phyloP scores from a whole-genome alignment of 2,113 vertebrate species.

The Eretmochelys imbricata region DNA sequence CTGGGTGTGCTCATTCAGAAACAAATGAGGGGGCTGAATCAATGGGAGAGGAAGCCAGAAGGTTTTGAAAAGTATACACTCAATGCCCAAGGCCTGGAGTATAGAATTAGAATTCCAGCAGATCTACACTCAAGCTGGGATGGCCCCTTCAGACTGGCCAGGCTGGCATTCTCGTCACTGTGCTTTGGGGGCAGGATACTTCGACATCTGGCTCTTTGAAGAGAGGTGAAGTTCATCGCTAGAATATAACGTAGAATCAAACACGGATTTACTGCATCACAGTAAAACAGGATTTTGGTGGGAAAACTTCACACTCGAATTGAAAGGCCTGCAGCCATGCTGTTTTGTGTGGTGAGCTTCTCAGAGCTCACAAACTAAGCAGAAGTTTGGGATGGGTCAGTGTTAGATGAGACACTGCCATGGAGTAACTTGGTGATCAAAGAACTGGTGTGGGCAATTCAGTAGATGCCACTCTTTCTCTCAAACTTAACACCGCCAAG shows the following conservation, averaged over 20 bases:
- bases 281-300: not conserved
- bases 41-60: not conserved
- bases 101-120: not conserved
- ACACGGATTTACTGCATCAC: not conserved
- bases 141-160: not conserved
- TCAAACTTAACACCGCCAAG: not conserved
- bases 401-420: not conserved
- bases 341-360: not conserved
- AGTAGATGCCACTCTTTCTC: not conserved
- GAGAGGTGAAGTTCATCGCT: not conserved
- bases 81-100: not conserved
- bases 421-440: not conserved
- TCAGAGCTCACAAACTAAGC: not conserved
- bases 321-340: not conserved
- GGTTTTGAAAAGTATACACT: not conserved
- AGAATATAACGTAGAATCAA: not conserved
- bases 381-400: not conserved
- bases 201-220: not conserved
- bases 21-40: rapidly evolving
- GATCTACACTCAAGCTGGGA: not conserved
- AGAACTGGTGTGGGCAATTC: not conserved
- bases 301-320: not conserved
- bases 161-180: not conserved
- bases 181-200: not conserved
- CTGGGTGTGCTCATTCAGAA: not conserved